phyloP scores from a whole-genome alignment of 2,888 invertebrate genomes.

The Lithophane semibrunnea region DNA sequence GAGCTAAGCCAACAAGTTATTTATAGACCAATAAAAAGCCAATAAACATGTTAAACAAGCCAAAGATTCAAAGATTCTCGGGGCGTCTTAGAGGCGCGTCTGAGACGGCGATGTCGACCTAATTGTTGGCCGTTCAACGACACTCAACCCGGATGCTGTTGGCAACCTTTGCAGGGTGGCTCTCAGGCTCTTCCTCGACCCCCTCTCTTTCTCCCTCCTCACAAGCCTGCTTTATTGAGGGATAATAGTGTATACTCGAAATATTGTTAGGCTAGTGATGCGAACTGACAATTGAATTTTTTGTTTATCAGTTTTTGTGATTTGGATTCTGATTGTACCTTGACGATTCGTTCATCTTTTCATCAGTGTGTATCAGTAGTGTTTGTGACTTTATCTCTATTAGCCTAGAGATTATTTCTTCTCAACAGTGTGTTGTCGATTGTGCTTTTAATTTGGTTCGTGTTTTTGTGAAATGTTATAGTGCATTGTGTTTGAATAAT shows the following conservation, averaged over 20 bases:
- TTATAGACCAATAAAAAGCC: conserved; percentile 66
- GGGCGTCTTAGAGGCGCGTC: conserved; percentile 72
- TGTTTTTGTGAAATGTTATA: not conserved
- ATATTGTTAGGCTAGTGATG: conserved; percentile 54
- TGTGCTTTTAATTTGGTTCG: conserved; percentile 6
- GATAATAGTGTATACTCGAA: conserved; percentile 72
- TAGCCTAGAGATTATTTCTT: not conserved
- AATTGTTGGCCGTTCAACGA: conserved; percentile 86
- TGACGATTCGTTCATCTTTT: not conserved
- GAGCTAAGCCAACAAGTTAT: conserved; percentile 62
- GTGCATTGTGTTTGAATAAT: conserved; percentile 14
- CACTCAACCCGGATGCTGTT: conserved; percentile 85
- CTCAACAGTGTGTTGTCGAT: conserved; percentile 6
- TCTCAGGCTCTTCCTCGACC: conserved; percentile 64
- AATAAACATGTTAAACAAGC: conserved; percentile 65
- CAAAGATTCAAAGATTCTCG: conserved; percentile 73
- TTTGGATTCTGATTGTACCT: not conserved
- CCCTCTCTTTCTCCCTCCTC: conserved; percentile 52
- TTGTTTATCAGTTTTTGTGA: conserved; percentile 26
- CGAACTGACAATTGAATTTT: conserved; percentile 36
- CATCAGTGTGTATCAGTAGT: not conserved
- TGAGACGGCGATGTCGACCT: conserved; percentile 82
- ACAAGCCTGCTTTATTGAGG: conserved; percentile 65
- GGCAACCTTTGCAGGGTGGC: conserved; percentile 75
- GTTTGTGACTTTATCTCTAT: not conserved